These are phyloP conservation scores for Eupsilia transversa DNA, from an alignment of 2,888 invertebrate species.

Conservation along the genomic window DNA sequence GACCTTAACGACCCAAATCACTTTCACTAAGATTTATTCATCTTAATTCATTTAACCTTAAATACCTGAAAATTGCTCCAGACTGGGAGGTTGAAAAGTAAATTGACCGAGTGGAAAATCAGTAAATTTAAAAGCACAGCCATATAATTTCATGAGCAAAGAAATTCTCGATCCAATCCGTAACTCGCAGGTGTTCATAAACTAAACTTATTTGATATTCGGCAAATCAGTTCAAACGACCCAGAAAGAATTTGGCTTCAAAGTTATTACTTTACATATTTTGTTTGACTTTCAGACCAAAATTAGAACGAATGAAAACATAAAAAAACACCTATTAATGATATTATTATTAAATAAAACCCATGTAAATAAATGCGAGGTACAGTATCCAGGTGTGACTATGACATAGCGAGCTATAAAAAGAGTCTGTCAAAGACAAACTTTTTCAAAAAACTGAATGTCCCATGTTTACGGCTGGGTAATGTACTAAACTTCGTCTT, in stretches of 20 bases:
- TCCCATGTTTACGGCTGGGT: not conserved
- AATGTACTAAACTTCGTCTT: not conserved
- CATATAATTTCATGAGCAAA: slow-evolving; percentile 45
- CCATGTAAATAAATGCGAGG: not conserved
- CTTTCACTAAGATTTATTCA: not conserved
- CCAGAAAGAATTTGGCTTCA: slow-evolving; percentile 43
- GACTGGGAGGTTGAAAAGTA: slow-evolving; percentile 19
- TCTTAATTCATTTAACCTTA: slow-evolving; percentile 12
- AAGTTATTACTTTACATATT: slow-evolving; percentile 25
- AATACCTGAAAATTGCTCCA: slow-evolving; percentile 23
- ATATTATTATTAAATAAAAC: not conserved
- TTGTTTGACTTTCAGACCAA: slow-evolving; percentile 29
- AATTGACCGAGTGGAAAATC: slow-evolving; percentile 41
- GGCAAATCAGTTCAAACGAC: slow-evolving; percentile 46
- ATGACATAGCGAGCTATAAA: not conserved
- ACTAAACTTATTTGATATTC: slow-evolving; percentile 52
- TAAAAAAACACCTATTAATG: not conserved
- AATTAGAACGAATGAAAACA: not conserved
- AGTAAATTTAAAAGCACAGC: slow-evolving; percentile 28
- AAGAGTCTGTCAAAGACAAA: not conserved
- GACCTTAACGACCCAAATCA: not conserved
- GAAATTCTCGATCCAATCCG: slow-evolving; percentile 40
- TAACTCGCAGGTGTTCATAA: slow-evolving; percentile 56
- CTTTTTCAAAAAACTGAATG: not conserved
- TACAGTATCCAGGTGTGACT: too few species aligned